Base-by-base conservation (phyloP, 2,888 invertebrate genomes). In the Amitus sp. region DNA sequence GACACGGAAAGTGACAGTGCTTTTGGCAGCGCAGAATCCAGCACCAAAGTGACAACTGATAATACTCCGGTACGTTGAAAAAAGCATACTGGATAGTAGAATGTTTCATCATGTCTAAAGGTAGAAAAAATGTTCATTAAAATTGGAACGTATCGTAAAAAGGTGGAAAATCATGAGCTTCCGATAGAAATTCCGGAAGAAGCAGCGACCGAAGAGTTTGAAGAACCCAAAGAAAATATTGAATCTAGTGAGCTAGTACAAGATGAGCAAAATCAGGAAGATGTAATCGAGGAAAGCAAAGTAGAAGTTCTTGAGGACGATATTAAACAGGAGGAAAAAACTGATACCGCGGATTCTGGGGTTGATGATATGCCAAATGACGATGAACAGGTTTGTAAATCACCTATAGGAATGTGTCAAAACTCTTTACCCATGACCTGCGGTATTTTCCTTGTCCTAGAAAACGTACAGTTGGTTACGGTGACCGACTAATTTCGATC, bases 351-450 rank as follows among this genome's bases (percentile, higher is more conserved):
- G 1, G 78, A 78, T 28, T 82, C 81, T 10, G 80, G 86, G 56
- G 86, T 86, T 65, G 86, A 86, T 65, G 86, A 87, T 70, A 85
- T 85, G 54, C 79, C 85, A 77, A 85, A 74, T 85, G 84, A 81
- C 82, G 86, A 80, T 53, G 79, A 79, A 52, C 77, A 80, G 78
- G 81, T 81, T 66, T 56, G 72, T 48, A 5, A 34, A 43, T 18
- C n/a, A n/a, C n/a, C n/a, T n/a, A n/a, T n/a, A n/a, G n/a, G n/a
- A n/a, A n/a, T n/a, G n/a, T n/a, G n/a, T n/a, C n/a, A n/a, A n/a
- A n/a, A n/a, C n/a, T n/a, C n/a, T n/a, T n/a, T n/a, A n/a, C n/a
- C n/a, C n/a, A n/a, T n/a, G n/a, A n/a, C n/a, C n/a, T n/a, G n/a
- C n/a, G n/a, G n/a, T n/a, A n/a, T n/a, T n/a, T n/a, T n/a, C n/a